Evolutionary conservation across 2,797 vertebrate genomes (phyloP).

Genomic region (Epinephelus awoara): DNA sequence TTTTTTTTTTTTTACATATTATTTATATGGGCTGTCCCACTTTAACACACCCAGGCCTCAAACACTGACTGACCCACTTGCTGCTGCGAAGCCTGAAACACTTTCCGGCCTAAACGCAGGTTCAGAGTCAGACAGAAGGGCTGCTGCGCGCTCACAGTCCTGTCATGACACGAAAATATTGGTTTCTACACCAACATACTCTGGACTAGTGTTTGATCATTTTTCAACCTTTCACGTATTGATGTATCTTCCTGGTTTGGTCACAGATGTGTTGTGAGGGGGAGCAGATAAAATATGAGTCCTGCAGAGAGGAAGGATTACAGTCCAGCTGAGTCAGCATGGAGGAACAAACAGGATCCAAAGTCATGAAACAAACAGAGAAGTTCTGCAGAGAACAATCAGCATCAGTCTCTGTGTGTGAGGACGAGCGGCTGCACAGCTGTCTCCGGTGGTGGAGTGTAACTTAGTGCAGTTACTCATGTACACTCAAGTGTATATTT

Average conservation of each 20-base stretch:
- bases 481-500: no score
- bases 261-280: not conserved
- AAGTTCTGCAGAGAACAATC: slow-evolving; percentile 24
- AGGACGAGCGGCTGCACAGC: not conserved
- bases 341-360: slow-evolving; percentile 60
- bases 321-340: slow-evolving; percentile 57
- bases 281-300: slow-evolving; percentile 24
- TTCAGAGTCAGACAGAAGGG: not conserved
- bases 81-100: slow-evolving; percentile 9
- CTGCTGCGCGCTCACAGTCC: not conserved
- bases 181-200: not conserved
- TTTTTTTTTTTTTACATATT: slow-evolving; percentile 35
- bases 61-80: slow-evolving; percentile 56
- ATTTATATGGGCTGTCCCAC: slow-evolving; percentile 58
- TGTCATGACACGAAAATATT: not conserved
- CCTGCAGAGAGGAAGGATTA: slow-evolving; percentile 55
- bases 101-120: not conserved
- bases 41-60: slow-evolving; percentile 41
- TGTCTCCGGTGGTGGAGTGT: not conserved
- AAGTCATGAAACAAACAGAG: slow-evolving; percentile 40
- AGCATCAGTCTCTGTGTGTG: not conserved
- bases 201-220: not conserved
- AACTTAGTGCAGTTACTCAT: no score
- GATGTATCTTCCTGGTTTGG: not conserved
- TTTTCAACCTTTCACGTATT: not conserved